Conservation (phyloP, 2,888 invertebrate genomes). For the Priapulus caudatus region DNA sequence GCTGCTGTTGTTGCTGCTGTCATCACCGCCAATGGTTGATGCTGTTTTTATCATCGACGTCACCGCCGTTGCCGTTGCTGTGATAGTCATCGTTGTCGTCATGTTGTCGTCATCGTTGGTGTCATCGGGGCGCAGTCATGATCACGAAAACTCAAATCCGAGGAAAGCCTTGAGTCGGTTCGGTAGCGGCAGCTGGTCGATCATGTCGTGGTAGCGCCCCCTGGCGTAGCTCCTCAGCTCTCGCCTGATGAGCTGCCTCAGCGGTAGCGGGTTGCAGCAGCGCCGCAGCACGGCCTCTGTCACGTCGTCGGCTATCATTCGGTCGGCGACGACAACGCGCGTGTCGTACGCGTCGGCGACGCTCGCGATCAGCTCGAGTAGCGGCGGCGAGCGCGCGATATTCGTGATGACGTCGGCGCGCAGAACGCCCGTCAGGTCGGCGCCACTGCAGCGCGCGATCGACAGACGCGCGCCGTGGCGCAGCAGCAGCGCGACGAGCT, state of each 20-base stretch:
- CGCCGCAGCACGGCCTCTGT: slow-evolving; percentile 51
- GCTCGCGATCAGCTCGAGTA: slow-evolving; percentile 50
- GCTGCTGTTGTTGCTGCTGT: too few relatives aligned
- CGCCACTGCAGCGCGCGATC: slow-evolving; percentile 61
- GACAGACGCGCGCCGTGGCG: slow-evolving; percentile 54
- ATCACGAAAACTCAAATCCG: slow-evolving; percentile 54
- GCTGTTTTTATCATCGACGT: too few relatives aligned
- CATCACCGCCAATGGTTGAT: too few relatives aligned
- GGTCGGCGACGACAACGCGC: slow-evolving; percentile 63
- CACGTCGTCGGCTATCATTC: slow-evolving; percentile 51
- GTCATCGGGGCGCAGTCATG: too few relatives aligned
- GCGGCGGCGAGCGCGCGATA: slow-evolving; percentile 44
- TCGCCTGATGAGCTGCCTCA: slow-evolving; percentile 53
- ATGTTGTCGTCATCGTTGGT: too few relatives aligned
- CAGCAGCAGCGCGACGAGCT: slow-evolving; percentile 57
- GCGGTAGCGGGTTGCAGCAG: slow-evolving; percentile 53
- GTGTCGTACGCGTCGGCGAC: slow-evolving; percentile 65
- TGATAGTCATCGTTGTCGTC: too few relatives aligned
- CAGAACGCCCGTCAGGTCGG: slow-evolving; percentile 67
- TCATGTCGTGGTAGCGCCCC: slow-evolving; percentile 25
- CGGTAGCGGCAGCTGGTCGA: slow-evolving; percentile 51
- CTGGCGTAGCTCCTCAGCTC: slow-evolving; percentile 49
- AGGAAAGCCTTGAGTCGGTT: slow-evolving; percentile 53
- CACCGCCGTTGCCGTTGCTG: too few relatives aligned
- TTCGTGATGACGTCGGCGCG: slow-evolving; percentile 52